Evolutionary conservation across 2,113 vertebrate species (phyloP), one percentile per base, ranked within the genome.

Genomic region (Empidonax traillii): DNA sequence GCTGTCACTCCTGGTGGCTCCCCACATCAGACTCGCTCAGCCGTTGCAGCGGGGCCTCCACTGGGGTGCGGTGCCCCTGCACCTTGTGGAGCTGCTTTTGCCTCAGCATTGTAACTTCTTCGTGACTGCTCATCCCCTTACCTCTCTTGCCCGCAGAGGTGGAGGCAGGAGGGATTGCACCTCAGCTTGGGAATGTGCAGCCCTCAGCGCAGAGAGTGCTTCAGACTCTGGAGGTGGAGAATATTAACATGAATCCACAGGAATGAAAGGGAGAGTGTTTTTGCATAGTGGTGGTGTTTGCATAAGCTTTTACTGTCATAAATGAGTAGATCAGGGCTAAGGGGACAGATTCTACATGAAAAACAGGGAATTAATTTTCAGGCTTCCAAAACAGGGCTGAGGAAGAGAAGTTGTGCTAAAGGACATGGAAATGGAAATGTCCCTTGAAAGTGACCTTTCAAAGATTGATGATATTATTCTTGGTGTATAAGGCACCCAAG

Each of bases 361-460:
- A 92, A 93, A 91, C n/a, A 41, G 3, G 30, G 59, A 93, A 90
- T 91, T 94, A 1, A 56, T 92, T 93, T 95, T 91, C 62, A 85
- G 52, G 47, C 53, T 90, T 92, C 51, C 41, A 65, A 63, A 62
- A n/a, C 20, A 44, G 51, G 59, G 8, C 49, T 61, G 20, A 92
- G 55, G 52, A 87, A 59, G 31, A 88, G 35, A 90, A 72, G 59
- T 58, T 6, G 20, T 52, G 28, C 82, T 62, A 59, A 94, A 93
- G 85, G 55, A 72, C 85, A 80, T 1, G 28, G 55, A 93, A 85
- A 77, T 1, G 31, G 52, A 93, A 87, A 80, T 62, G 30, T 51
- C 35, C 59, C 61, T 96, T 84, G 55, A 75, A 95, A 90, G 49
- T 89, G 56, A 69, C 68, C 47, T 92, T 95, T 88, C 65, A 61